Evolutionary conservation across 2,797 vertebrate species (phyloP), one percentile per base, ranked within the genome.

Genomic region (Hydrocynus forskahlii): DNA sequence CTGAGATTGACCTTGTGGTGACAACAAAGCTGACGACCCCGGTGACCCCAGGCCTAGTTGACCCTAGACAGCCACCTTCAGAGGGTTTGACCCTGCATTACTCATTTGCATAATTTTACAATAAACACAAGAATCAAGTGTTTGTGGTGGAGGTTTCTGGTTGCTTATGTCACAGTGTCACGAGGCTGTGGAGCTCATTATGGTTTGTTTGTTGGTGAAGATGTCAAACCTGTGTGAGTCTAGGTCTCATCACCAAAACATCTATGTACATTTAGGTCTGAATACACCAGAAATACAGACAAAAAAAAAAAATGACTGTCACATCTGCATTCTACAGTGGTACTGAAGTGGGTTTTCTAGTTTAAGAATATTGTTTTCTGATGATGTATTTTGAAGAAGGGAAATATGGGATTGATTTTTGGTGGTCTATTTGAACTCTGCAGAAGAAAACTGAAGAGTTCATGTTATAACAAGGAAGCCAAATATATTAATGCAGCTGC

Each of bases 1-100:
- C 84, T 88, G 82, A 75, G 87, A 85, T 81, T 88, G 88, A 88
- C 88, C 89, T 90, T 87, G 89, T 87, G 89, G 86, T 89, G 86
- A 89, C 83, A 89, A 86, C 87, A 88, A 88, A 85, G 87, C 90
- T 90, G 88, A 90, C 92, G 91, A 91, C 83, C 86, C 85, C 78
- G 83, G 81, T 92, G 90, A 93, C 90, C 90, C 86, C 86, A 86
- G 90, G 91, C 85, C 86, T 64, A 80, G 87, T 86, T 89, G 79
- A 90, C 86, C 86, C 86, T 69, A 35, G 12, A 17, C 43, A 64
- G 21, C 57, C 62, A 77, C 75, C 63, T 70, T 70, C 63, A 54
- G 70, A 62, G 75, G 69, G 43, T 29, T 10, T 29, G 50, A 74
- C 23, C 25, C 70, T 19, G 21, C 9, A 1, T 40, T 8, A 7